These are phyloP conservation scores for Alexandromys fortis DNA, from an alignment of 2,113 vertebrate genomes.

Conservation along the genomic window DNA sequence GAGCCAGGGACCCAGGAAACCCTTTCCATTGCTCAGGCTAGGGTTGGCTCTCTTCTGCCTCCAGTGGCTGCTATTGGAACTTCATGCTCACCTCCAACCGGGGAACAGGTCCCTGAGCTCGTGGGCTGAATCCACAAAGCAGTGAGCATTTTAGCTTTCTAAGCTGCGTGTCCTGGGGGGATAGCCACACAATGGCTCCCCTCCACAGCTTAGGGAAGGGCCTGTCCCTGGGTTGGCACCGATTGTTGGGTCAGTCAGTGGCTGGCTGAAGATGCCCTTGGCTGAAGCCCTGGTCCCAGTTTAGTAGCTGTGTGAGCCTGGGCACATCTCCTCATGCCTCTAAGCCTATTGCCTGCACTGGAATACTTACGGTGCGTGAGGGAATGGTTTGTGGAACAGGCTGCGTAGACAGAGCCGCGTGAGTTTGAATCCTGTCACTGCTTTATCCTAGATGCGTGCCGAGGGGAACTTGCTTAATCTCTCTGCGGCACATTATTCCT, in stretches of 20 bases:
- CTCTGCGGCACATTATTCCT: not conserved
- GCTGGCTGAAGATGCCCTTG: not conserved
- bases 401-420: not conserved
- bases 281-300: not conserved
- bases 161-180: not conserved
- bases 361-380: not conserved
- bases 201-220: not conserved
- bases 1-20: not conserved
- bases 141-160: not conserved
- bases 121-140: not conserved
- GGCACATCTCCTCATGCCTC: not conserved
- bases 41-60: not conserved
- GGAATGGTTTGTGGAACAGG: not conserved
- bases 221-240: not conserved
- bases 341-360: not conserved
- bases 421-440: not conserved
- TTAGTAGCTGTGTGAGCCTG: not conserved
- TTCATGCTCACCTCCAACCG: not conserved
- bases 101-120: not conserved
- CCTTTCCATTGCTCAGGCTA: not conserved
- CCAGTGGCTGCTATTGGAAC: not conserved
- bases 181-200: fast-evolving
- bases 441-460: not conserved
- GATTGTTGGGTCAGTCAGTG: not conserved
- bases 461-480: not conserved